A percentile compares a stretch with the other conserved stretches of the same genome.
Conservation (phyloP, 2,888 invertebrate species). For the Charanyca ferruginea region DNA sequence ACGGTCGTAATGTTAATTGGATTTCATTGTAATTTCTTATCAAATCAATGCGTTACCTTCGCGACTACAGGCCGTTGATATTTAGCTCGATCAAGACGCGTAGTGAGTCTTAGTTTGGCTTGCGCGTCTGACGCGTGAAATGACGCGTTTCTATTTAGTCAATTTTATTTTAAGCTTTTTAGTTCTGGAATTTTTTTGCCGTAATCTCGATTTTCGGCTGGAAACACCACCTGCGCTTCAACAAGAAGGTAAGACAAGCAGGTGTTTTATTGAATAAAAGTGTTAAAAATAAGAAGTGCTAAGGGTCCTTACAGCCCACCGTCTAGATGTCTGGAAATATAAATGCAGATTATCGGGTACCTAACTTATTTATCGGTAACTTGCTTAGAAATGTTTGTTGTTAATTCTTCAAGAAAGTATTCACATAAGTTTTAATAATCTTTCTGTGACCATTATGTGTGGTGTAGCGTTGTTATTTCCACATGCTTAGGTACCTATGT, state of each 20-base stretch:
- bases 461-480: too few species aligned
- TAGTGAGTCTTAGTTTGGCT: conserved; percentile 14
- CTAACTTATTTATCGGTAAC: too few species aligned
- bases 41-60: conserved; percentile 16
- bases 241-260: conserved; percentile 17
- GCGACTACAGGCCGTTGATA: conserved; percentile 18
- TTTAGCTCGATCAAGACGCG: conserved; percentile 17
- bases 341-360: neutral
- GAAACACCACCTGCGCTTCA: neutral
- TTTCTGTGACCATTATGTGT: too few species aligned
- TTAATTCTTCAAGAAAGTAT: neutral
- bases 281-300: neutral
- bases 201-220: neutral
- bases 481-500: too few species aligned
- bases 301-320: too few species aligned
- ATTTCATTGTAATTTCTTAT: conserved; percentile 41
- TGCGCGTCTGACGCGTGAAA: conserved; percentile 1
- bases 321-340: too few species aligned
- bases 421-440: too few species aligned
- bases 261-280: neutral
- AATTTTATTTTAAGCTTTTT: conserved; percentile 22
- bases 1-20: conserved; percentile 32
- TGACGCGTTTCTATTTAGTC: conserved; percentile 29
- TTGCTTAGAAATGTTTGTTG: too few species aligned
- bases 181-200: conserved; percentile 9